A percentile compares a stretch with the other conserved stretches of the same genome.
phyloP scores from a whole-genome alignment of 2,888 invertebrate genomes.

The Drosophila lacicola region DNA sequence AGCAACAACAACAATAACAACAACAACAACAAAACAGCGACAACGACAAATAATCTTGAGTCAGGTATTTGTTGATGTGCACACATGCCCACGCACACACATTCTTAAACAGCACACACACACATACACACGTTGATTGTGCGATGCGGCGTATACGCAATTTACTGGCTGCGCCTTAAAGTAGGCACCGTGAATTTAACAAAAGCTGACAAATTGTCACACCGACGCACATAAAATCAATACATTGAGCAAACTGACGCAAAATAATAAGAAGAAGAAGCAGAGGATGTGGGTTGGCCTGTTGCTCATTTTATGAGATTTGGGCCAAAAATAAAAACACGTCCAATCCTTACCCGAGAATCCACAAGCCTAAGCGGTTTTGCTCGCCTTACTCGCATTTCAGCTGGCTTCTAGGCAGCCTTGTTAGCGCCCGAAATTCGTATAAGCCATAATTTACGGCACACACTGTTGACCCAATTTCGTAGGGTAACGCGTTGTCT shows the following conservation, averaged over 20 bases:
- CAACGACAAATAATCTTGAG: constrained; percentile 55
- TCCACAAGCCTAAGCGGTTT: constrained; percentile 32
- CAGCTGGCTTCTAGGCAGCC: constrained; percentile 13
- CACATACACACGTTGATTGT: constrained; percentile 14
- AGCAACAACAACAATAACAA: constrained; percentile 4
- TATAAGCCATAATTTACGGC: constrained; percentile 59
- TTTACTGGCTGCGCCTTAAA: constrained; percentile 54
- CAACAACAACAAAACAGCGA: constrained; percentile 17
- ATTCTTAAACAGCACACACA: neutral
- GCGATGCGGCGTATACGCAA: constrained; percentile 41
- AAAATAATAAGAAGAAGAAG: neutral
- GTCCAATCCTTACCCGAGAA: neutral
- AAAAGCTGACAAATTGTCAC: constrained; percentile 63
- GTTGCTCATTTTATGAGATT: constrained; percentile 59
- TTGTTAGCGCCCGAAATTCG: constrained; percentile 41
- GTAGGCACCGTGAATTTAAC: constrained; percentile 56
- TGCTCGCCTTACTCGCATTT: constrained; percentile 13
- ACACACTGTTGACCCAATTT: constrained; percentile 61
- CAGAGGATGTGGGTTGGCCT: constrained; percentile 32
- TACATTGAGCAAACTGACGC: constrained; percentile 19
- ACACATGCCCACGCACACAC: constrained; percentile 14
- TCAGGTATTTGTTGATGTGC: constrained; percentile 55
- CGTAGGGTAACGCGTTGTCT: constrained; percentile 9
- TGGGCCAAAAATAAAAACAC: constrained; percentile 39
- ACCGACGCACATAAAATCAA: constrained; percentile 49